Base-by-base conservation (phyloP, 2,113 vertebrate genomes). In the Chaetorhynchus papuensis region DNA sequence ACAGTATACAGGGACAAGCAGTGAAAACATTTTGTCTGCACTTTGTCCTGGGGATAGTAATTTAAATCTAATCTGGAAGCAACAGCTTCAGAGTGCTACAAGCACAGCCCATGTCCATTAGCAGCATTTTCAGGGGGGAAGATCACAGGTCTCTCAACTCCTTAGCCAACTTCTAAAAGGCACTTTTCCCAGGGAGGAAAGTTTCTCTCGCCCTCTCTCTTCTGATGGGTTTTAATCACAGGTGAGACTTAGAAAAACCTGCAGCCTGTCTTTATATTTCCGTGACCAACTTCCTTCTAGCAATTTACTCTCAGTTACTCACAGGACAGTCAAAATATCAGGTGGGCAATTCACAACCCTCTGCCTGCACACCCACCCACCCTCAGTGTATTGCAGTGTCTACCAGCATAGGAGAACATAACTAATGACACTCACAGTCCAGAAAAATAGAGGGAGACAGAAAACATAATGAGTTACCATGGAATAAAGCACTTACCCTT, bases 401-500 rank as follows among this genome's bases (percentile, higher is more conserved):
- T 70, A 54, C 59, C 39, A 94, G 49, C n/a, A 33, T 20, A 42
- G 57, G n/a, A 83, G 21, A 93, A 89, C 10, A 41, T 41, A 92
- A 96, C 7, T 71, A 80, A 89, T 49, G 52, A 71, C 41, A 49
- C 13, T 72, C 52, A 72, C 11, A 35, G 33, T 44, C 11, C 28
- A 10, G 63, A 70, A 54, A 31, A 80, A 35, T 33, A 75, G 37
- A 89, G 60, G 50, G 41, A 69, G 37, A 41, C 33, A 47, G 14
- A 64, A 68, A 83, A 64, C 42, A 65, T 80, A 69, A 82, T 64
- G 64, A 87, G 72, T 68, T 94, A 82, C 72, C 68, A 49, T 47
- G 31, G 77, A 84, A 94, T 84, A 94, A 79, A 61, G 50, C 39
- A 79, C n/a, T 95, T 80, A 77, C 52, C 56, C 39, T 35, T 21